phyloP scores from a whole-genome alignment of 2,797 vertebrate genomes.

The Calcarius lapponicus region DNA sequence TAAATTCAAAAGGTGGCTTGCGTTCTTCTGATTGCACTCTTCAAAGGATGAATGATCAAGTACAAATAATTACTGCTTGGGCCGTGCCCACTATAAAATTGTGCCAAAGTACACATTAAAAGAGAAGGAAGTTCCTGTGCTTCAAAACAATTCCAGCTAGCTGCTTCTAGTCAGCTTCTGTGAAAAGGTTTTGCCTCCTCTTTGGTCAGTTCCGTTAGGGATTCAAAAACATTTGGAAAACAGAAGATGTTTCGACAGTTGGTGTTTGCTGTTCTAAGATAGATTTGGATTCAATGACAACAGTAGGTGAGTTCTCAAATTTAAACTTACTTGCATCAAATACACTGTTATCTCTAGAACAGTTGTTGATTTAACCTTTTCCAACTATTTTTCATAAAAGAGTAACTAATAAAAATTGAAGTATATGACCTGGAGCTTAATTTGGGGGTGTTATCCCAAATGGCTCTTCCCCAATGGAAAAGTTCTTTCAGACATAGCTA shows the following conservation, averaged over 20 bases:
- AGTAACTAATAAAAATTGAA: not conserved
- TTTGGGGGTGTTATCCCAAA: not conserved
- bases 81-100: slow-evolving; percentile 8
- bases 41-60: slow-evolving; percentile 9
- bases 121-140: not conserved
- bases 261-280: not conserved
- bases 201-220: not conserved
- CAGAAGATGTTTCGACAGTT: not conserved
- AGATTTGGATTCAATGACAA: not conserved
- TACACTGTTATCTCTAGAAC: not conserved
- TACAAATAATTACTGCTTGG: slow-evolving; percentile 12
- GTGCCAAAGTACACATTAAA: slow-evolving; percentile 37
- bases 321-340: not conserved
- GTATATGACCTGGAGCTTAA: not conserved
- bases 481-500: not conserved
- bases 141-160: not conserved
- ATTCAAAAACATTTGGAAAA: not conserved
- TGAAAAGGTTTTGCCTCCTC: not conserved
- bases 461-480: not conserved
- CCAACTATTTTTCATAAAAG: not conserved
- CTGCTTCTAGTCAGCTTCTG: not conserved
- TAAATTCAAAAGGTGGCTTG: not conserved
- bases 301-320: slow-evolving; percentile 3
- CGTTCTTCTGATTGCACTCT: not conserved
- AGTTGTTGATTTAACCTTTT: not conserved